A percentile compares a stretch with the other conserved stretches of the same genome.
Evolutionary conservation across 2,113 vertebrate genomes (phyloP).

Genomic region (Osmerus mordax): DNA sequence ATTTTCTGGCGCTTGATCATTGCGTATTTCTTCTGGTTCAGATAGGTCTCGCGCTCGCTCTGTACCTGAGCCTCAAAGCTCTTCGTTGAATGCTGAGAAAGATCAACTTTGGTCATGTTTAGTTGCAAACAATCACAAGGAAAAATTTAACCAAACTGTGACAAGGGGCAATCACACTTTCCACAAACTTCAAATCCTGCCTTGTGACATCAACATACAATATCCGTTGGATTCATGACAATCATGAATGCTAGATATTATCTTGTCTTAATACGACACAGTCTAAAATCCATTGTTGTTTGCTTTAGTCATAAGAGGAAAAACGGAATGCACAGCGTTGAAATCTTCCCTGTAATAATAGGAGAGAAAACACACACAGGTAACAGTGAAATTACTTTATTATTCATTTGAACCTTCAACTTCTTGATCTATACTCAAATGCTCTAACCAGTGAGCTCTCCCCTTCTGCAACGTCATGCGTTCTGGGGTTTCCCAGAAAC

Average conservation of each 20-base stretch:
- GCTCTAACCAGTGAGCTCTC: conserved; percentile 11
- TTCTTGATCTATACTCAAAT: no score
- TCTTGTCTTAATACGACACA: no score
- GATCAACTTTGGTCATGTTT: background rate
- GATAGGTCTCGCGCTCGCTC: background rate
- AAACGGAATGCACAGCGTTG: background rate
- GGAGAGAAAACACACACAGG: no score
- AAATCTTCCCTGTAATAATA: background rate
- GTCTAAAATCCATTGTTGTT: no score
- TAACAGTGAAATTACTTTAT: no score
- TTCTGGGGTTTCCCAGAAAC: conserved; percentile 10
- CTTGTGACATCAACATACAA: no score
- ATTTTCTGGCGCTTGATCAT: conserved; percentile 46
- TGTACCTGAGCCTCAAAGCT: conserved; percentile 39
- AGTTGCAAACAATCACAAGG: background rate
- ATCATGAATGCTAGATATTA: no score
- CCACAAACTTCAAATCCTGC: no score
- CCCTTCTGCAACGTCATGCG: conserved; percentile 12
- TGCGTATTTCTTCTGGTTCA: conserved; percentile 52
- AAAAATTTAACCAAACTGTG: background rate
- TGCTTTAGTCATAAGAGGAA: background rate
- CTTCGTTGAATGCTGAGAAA: conserved; percentile 10
- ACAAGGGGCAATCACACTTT: background rate
- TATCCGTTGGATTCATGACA: no score
- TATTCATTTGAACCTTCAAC: no score